These are phyloP conservation scores for Physeter macrocephalus DNA, from an alignment of 2,113 vertebrate genomes.

Conservation along the genomic window DNA sequence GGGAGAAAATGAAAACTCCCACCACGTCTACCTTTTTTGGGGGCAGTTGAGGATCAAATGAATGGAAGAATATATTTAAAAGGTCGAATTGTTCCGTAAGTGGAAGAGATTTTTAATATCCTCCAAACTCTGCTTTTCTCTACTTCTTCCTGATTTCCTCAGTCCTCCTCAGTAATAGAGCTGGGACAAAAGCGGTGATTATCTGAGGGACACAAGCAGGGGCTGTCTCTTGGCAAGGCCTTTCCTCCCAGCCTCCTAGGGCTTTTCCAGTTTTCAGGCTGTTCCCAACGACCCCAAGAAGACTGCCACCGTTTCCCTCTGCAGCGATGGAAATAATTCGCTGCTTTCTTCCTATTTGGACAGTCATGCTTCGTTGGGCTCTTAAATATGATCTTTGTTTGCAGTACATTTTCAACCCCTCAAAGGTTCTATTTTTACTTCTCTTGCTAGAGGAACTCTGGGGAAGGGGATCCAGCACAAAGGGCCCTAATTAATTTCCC, in stretches of 20 bases:
- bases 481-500: conserved; percentile 57
- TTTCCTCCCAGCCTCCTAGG: neutral
- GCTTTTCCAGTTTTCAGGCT: neutral
- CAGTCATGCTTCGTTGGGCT: neutral
- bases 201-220: neutral
- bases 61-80: neutral
- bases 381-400: conserved; percentile 48
- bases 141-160: neutral
- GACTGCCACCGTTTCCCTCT: neutral
- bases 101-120: neutral
- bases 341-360: conserved; percentile 20
- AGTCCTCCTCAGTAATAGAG: neutral
- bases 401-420: neutral
- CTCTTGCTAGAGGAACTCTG: neutral
- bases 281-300: neutral
- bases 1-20: neutral
- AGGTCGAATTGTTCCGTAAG: neutral
- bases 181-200: neutral
- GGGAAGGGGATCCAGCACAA: conserved; percentile 1
- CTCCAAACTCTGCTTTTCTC: neutral
- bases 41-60: neutral
- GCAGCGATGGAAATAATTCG: conserved; percentile 5
- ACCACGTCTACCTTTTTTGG: neutral
- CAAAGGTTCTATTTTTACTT: conserved; percentile 60
- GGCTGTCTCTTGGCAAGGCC: neutral